Conservation (phyloP, 2,888 invertebrate species). For the Leucoptera coffeella region DNA sequence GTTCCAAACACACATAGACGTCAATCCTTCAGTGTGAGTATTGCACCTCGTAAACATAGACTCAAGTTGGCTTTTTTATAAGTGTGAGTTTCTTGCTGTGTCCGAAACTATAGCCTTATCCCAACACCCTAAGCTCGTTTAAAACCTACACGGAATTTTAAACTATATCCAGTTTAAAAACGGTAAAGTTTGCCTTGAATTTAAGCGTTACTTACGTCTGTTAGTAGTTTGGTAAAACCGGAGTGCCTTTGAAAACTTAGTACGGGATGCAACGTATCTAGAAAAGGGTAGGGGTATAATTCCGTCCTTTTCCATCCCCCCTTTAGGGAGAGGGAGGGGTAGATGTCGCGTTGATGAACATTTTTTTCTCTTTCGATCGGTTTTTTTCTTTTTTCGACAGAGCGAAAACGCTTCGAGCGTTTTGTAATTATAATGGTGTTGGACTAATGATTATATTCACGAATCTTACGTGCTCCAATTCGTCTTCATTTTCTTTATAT, state of each 20-base stretch:
- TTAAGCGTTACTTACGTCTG: too few species aligned
- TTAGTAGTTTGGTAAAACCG: constrained; percentile 9
- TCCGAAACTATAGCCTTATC: constrained; percentile 25
- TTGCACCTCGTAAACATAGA: constrained; percentile 27
- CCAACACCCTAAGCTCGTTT: background rate
- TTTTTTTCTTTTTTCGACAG: constrained; percentile 46
- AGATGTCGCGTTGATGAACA: constrained; percentile 53
- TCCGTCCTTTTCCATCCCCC: constrained; percentile 30
- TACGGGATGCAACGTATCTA: constrained; percentile 34
- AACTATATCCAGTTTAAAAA: too few species aligned
- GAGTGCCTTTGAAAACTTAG: constrained; percentile 46
- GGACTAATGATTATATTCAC: constrained; percentile 37
- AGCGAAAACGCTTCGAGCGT: constrained; percentile 53
- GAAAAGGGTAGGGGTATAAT: constrained; percentile 14
- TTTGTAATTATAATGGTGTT: constrained; percentile 51
- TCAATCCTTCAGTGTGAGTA: constrained; percentile 18
- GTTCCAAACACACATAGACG: constrained; percentile 22
- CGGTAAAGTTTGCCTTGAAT: too few species aligned
- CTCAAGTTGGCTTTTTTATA: constrained; percentile 34
- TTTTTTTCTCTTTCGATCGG: constrained; percentile 37
- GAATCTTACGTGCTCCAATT: too few species aligned
- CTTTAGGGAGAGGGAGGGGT: constrained; percentile 21
- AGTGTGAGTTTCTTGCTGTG: constrained; percentile 34
- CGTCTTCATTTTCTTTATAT: too few species aligned
- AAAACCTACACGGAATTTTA: too few species aligned